These are phyloP conservation scores for Phrynocephalus forsythii DNA, from an alignment of 2,797 vertebrate genomes.

Conservation along the genomic window DNA sequence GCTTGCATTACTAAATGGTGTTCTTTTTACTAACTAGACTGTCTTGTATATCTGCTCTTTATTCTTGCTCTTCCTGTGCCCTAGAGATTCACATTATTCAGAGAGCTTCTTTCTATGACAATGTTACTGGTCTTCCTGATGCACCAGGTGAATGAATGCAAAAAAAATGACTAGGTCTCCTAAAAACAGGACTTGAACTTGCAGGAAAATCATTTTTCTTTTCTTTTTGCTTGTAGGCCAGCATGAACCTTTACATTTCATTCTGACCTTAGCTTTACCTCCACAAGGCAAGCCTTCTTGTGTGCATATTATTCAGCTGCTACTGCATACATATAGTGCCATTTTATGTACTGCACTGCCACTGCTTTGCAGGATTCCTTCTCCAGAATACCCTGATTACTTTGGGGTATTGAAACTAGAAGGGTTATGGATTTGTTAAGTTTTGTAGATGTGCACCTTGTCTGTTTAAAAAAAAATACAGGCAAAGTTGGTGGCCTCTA, in stretches of 20 bases:
- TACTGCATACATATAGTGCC: constrained; percentile 75
- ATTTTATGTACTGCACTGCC: constrained; percentile 64
- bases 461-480: not conserved
- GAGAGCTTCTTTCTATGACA: constrained; percentile 99
- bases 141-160: constrained; percentile 94
- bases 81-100: constrained; percentile 98
- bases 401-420: constrained; percentile 49
- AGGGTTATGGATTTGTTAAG: not conserved
- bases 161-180: constrained; percentile 76
- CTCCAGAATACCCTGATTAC: constrained; percentile 42
- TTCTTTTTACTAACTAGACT: constrained; percentile 80
- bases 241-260: constrained; percentile 87
- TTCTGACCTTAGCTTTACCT: constrained; percentile 73
- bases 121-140: constrained; percentile 96
- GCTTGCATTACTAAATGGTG: constrained; percentile 75
- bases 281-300: constrained; percentile 65
- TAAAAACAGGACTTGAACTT: constrained; percentile 77
- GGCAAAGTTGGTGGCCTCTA: not conserved
- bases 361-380: constrained; percentile 71
- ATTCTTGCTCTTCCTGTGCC: constrained; percentile 83
- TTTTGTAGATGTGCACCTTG: not conserved
- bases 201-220: constrained; percentile 70
- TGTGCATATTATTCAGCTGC: constrained; percentile 73
- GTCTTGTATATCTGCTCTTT: constrained; percentile 82
- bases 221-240: constrained; percentile 84